These are phyloP conservation scores for Hydrotaea diabolus DNA, from an alignment of 2,888 invertebrate species.

Conservation along the genomic window DNA sequence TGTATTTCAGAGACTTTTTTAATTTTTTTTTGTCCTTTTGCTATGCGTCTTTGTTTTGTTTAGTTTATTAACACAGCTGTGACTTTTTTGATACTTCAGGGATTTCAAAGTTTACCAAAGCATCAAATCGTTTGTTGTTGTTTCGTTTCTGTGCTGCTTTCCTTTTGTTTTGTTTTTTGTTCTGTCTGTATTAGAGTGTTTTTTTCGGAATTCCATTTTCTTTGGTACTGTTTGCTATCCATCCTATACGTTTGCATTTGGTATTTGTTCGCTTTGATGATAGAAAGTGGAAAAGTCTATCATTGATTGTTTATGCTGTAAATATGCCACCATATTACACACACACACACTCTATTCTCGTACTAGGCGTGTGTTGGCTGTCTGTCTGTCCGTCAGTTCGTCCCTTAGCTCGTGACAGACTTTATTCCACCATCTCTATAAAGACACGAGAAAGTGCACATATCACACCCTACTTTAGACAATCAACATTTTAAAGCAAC, in stretches of 20 bases:
- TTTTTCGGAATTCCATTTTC: neutral
- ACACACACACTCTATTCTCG: slow-evolving; percentile 18
- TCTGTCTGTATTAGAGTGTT: slow-evolving; percentile 41
- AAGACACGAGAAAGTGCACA: slow-evolving; percentile 32
- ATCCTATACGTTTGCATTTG: neutral
- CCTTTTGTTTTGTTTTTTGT: slow-evolving; percentile 24
- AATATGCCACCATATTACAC: slow-evolving; percentile 63
- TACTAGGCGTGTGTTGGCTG: neutral
- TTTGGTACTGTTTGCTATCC: slow-evolving; percentile 41
- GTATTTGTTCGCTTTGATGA: slow-evolving; percentile 46
- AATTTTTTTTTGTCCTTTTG: slow-evolving; percentile 70
- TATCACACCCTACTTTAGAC: slow-evolving; percentile 65
- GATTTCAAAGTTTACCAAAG: slow-evolving; percentile 72
- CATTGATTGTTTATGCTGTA: slow-evolving; percentile 66
- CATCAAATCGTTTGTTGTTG: slow-evolving; percentile 60
- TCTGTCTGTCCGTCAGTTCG: neutral
- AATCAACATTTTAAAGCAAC: slow-evolving; percentile 25
- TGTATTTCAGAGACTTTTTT: slow-evolving; percentile 70
- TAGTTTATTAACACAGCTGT: slow-evolving; percentile 67
- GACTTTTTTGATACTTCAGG: slow-evolving; percentile 74
- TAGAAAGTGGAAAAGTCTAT: slow-evolving; percentile 63
- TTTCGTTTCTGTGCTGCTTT: slow-evolving; percentile 28
- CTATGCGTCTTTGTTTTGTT: slow-evolving; percentile 60
- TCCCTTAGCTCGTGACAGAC: slow-evolving; percentile 2
- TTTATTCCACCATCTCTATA: no score